A percentile compares a stretch with the other conserved stretches of the same genome.
phyloP scores from a whole-genome alignment of 1,140 invertebrate species.

The Drosophila mayri region DNA sequence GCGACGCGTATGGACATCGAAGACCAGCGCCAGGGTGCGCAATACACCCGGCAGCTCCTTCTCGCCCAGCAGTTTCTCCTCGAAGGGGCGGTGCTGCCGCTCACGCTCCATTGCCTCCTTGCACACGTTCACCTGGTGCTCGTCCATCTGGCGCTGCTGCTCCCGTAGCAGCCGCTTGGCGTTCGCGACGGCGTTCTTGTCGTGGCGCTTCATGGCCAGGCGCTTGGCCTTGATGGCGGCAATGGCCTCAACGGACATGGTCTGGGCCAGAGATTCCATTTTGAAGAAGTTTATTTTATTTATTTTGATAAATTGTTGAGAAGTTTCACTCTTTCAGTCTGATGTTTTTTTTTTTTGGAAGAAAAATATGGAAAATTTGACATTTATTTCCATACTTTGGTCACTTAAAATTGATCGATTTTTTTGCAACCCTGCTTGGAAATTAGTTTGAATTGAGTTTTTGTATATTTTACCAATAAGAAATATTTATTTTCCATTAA shows the following conservation, averaged over 20 bases:
- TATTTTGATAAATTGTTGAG: too few relatives aligned
- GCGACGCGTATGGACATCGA: slow-evolving; percentile 1
- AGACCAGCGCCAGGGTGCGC: background rate
- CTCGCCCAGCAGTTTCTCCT: slow-evolving; percentile 29
- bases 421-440: background rate
- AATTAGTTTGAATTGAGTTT: background rate
- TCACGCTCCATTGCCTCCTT: slow-evolving; percentile 33
- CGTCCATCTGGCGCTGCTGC: background rate
- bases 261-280: slow-evolving; percentile 89
- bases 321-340: too few relatives aligned
- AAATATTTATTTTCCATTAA: background rate
- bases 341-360: background rate
- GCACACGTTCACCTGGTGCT: slow-evolving; percentile 10
- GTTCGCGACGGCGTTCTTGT: slow-evolving; percentile 93
- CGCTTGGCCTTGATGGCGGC: slow-evolving; percentile 98
- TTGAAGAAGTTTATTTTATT: background rate
- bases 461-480: background rate
- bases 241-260: slow-evolving; percentile 98
- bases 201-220: slow-evolving; percentile 92
- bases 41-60: slow-evolving; percentile 32
- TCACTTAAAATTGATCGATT: background rate
- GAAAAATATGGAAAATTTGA: accelerated
- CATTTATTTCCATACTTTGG: background rate
- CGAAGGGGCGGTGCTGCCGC: slow-evolving; percentile 4
- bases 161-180: background rate